Percentiles rank a stretch among this genome's conserved stretches.
phyloP scores from a whole-genome alignment of 2,888 invertebrate species.

The Elaeidobius kamerunicus region DNA sequence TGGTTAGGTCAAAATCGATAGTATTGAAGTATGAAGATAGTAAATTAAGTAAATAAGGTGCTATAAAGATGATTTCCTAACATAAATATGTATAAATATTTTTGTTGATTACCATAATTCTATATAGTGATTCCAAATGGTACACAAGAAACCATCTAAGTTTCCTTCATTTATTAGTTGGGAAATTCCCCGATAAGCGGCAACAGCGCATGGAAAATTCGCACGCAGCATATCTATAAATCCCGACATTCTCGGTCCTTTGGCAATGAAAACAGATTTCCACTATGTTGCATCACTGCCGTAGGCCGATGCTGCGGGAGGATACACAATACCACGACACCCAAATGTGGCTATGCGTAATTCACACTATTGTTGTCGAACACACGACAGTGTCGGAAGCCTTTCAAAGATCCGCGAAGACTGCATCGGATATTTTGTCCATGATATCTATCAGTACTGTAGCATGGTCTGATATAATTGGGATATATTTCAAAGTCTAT shows the following conservation, averaged over 20 bases:
- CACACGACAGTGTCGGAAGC: conserved; percentile 23
- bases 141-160: background rate
- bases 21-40: no score
- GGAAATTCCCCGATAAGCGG: background rate
- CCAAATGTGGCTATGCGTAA: conserved; percentile 30
- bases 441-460: no score
- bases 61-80: no score
- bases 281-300: conserved; percentile 24
- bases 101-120: background rate
- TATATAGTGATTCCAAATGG: no score
- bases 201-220: conserved; percentile 19
- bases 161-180: background rate
- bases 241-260: conserved; percentile 22
- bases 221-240: conserved; percentile 11
- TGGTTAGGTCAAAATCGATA: no score
- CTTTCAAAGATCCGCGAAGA: conserved; percentile 14
- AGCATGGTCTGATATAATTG: no score
- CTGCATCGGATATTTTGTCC: background rate
- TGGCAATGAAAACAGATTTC: conserved; percentile 30
- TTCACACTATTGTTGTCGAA: conserved; percentile 16
- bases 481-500: no score
- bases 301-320: conserved; percentile 31
- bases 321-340: conserved; percentile 27
- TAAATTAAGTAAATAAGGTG: no score
- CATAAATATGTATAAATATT: no score